Conservation (phyloP, 1,140 invertebrate genomes). For the Zeugodacus cucurbitae region DNA sequence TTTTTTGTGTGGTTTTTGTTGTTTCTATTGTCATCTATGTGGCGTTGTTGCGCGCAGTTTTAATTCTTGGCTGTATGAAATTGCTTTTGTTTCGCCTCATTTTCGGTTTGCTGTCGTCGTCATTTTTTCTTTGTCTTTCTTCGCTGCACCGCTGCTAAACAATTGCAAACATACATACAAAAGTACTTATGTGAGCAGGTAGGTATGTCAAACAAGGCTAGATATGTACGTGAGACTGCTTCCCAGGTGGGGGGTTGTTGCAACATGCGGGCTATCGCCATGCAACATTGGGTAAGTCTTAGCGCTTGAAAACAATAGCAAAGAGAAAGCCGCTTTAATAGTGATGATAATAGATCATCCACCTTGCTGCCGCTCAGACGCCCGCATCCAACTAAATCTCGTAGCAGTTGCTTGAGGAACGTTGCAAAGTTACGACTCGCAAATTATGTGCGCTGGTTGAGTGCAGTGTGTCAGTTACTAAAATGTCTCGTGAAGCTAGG, state of each 20-base stretch:
- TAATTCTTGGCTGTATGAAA: conserved; percentile 21
- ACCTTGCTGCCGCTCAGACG: not conserved
- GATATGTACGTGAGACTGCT: not conserved
- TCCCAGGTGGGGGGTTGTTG: not conserved
- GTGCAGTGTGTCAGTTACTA: not conserved
- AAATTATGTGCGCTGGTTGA: not conserved
- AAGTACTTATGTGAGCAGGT: not conserved
- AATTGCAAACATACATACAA: not conserved
- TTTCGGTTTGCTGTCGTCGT: conserved; percentile 7
- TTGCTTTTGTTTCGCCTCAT: conserved; percentile 13
- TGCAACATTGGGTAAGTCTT: not conserved
- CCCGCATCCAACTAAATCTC: not conserved
- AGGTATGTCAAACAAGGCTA: not conserved
- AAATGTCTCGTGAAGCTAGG: not conserved
- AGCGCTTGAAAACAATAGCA: not conserved
- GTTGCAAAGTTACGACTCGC: not conserved
- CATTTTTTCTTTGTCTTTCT: not conserved
- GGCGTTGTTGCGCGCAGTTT: not conserved
- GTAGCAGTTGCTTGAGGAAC: not conserved
- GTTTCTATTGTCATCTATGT: not conserved
- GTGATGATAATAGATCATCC: conserved; percentile 43
- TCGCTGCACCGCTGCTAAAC: not conserved
- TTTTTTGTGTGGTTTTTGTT: not conserved
- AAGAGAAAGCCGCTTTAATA: conserved; percentile 28
- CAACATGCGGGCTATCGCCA: not conserved